A percentile compares a stretch with the other conserved stretches of the same genome.
Evolutionary conservation across 2,888 invertebrate genomes (phyloP).

Genomic region (Parochlus steinenii): DNA sequence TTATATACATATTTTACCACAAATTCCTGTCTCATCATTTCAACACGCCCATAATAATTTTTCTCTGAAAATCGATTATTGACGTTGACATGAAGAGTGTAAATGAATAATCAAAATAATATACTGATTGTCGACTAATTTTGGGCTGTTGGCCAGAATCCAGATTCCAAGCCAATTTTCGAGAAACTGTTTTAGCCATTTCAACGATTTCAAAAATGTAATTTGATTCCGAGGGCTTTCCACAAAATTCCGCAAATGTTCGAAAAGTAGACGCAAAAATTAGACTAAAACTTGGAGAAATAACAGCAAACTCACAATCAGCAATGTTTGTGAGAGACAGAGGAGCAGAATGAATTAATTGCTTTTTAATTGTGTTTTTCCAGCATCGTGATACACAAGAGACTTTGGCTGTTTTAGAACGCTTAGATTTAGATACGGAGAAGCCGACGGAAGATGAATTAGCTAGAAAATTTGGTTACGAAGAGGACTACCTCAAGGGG

Average conservation of each 20-base stretch:
- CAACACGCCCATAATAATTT: too few species aligned
- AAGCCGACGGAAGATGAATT: constrained; percentile 96
- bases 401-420: constrained; percentile 91
- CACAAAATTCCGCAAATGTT: constrained; percentile 1
- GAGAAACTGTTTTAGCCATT: too few species aligned
- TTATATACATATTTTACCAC: too few species aligned
- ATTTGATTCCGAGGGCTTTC: background rate
- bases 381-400: constrained; percentile 98
- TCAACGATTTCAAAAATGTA: too few species aligned
- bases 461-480: constrained; percentile 92
- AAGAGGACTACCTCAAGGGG: constrained; percentile 83
- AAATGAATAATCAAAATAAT: too few species aligned
- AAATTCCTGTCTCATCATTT: too few species aligned
- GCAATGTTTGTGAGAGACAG: background rate
- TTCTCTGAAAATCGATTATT: too few species aligned
- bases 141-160: too few species aligned
- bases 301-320: background rate
- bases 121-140: too few species aligned
- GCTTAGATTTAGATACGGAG: constrained; percentile 93
- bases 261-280: background rate
- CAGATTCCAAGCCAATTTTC: too few species aligned
- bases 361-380: constrained; percentile 2
- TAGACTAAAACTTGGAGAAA: background rate
- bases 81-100: too few species aligned
- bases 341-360: background rate